Evolutionary conservation across 2,113 vertebrate species (phyloP).

Genomic region (Sebastes schlegelii): DNA sequence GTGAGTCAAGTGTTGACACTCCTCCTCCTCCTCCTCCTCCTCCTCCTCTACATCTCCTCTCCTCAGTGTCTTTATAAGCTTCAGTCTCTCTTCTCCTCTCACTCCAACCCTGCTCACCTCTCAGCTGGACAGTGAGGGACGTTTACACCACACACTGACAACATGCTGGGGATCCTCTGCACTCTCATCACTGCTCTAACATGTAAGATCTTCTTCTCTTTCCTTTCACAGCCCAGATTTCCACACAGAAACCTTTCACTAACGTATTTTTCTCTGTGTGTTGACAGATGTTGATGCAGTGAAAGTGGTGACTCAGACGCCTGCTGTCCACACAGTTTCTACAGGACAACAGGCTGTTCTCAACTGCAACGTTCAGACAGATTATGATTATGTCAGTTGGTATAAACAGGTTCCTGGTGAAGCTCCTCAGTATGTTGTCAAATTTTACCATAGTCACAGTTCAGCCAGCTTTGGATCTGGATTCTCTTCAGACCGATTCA

Average conservation of each 20-base stretch:
- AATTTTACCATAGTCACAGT: too few species aligned
- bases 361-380: conserved; percentile 37
- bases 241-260: too few species aligned
- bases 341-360: background rate
- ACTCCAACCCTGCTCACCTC: too few species aligned
- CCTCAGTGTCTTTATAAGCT: conserved; percentile 8
- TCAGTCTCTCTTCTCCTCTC: conserved; percentile 26
- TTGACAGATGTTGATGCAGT: background rate
- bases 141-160: too few species aligned
- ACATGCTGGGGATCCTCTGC: conserved; percentile 39
- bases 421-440: too few species aligned
- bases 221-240: too few species aligned
- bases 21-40: background rate
- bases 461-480: background rate
- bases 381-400: too few species aligned
- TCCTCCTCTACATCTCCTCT: background rate
- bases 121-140: too few species aligned
- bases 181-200: conserved; percentile 26
- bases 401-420: too few species aligned
- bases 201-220: too few species aligned
- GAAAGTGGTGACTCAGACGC: conserved; percentile 38
- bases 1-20: background rate
- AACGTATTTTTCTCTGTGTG: too few species aligned
- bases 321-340: conserved; percentile 51
- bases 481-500: conserved; percentile 23